Evolutionary conservation across 2,797 vertebrate species (phyloP), one percentile per base, ranked within the genome.

Genomic region (Chelmon rostratus): DNA sequence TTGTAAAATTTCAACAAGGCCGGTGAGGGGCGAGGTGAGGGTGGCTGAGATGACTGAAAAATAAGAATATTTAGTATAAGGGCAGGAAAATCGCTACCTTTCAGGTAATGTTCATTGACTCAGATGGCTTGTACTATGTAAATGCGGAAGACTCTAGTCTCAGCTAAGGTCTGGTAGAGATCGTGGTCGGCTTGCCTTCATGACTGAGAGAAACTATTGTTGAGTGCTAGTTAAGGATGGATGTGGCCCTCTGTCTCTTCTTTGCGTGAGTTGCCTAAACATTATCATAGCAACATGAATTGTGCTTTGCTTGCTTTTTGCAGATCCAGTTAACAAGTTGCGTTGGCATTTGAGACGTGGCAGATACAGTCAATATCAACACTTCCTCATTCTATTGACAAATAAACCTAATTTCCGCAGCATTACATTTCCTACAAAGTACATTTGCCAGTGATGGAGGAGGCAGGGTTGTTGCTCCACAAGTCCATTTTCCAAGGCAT

Each of bases 1-100:
- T 65, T 73, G 40, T 69, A 42, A 79, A 66, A 76, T 31, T 72
- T 35, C 44, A 78, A 73, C n/a, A 61, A 56, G 46, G 54, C 54
- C 66, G 49, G 73, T 76, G 57, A 40, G n/a, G 50, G 33, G 28
- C 4, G 25, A 56, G 28, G 62, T 66, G 56, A 35, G 44, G 18
- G 13, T 37, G 25, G 61, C 46, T 40, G 58, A 35, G 10, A 49
- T 2, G 0, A 28, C 19, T 67, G 44, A 70, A 12, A 50, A 65
- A 66, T 19, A 50, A 21, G 56, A 68, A 58, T 44, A 47, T 31
- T 31, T 2, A 61, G 5, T 23, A 15, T 23, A 15, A 70, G 19
- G 25, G 19, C 61, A 21, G 28, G 8, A 49, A 72, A 83, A 66
- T 44, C 35, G 40, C 31, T 10, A 59, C 8, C 9, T 47, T 67